Conservation (phyloP, 2,797 vertebrate genomes). For the Gadopsis bispinosus region DNA sequence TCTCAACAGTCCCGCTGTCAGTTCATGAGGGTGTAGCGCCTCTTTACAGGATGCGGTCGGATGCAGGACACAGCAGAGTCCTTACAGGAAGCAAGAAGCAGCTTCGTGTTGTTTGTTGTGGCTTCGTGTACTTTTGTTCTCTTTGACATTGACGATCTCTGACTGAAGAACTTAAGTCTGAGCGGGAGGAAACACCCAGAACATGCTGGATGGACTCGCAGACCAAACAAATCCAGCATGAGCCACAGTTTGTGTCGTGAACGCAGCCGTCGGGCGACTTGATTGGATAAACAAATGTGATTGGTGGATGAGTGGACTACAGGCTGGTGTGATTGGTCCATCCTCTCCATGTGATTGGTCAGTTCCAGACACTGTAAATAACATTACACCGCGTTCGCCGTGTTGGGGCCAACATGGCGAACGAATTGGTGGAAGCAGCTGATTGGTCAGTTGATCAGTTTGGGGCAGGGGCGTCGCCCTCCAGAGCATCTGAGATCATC, state of each 20-base stretch:
- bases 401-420: not conserved
- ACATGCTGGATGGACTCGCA: not conserved
- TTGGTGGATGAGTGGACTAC: not conserved
- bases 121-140: not conserved
- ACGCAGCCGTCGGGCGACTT: not conserved
- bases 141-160: not conserved
- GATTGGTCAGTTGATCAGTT: constrained; percentile 43
- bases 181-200: not conserved
- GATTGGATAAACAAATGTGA: not conserved
- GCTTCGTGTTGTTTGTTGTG: not conserved
- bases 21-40: not conserved
- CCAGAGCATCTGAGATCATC: constrained; percentile 86
- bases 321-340: not conserved
- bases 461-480: constrained; percentile 76
- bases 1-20: not conserved
- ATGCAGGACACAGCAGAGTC: not conserved
- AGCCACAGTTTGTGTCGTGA: not conserved
- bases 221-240: not conserved
- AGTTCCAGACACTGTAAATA: not conserved
- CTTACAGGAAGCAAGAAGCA: not conserved
- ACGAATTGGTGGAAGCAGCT: not conserved
- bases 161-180: not conserved
- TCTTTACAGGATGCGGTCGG: too few species aligned
- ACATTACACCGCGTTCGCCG: not conserved
- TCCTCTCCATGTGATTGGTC: not conserved